Evolutionary conservation across 2,888 invertebrate species (phyloP).

Genomic region (Hanleya hanleyi): DNA sequence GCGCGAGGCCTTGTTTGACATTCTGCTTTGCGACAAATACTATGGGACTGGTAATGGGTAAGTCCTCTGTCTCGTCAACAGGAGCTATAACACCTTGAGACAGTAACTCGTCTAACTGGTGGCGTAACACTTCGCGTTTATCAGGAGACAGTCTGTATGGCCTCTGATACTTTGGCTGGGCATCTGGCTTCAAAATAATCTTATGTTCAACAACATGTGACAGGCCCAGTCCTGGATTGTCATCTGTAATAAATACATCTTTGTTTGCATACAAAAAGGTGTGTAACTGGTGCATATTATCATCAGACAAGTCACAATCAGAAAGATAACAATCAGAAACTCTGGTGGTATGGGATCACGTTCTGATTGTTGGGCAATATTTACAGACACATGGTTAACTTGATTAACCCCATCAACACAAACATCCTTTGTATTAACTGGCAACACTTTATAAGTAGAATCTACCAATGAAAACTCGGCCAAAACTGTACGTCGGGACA

Average conservation of each 20-base stretch:
- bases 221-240: constrained; percentile 2
- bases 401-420: too few species aligned
- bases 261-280: background rate
- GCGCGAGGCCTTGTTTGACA: background rate
- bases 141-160: constrained; percentile 5
- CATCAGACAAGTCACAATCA: background rate
- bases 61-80: constrained; percentile 2
- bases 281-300: background rate
- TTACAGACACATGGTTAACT: too few species aligned
- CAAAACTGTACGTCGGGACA: too few species aligned
- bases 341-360: too few species aligned
- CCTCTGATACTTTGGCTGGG: background rate
- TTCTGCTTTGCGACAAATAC: constrained; percentile 3
- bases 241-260: constrained; percentile 16
- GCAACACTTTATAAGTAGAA: too few species aligned
- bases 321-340: constrained; percentile 2
- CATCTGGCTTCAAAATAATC: constrained; percentile 7
- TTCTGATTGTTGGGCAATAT: too few species aligned
- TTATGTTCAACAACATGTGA: background rate
- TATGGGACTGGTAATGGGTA: constrained; percentile 8
- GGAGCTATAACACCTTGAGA: constrained; percentile 11
- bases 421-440: too few species aligned
- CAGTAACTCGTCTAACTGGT: constrained; percentile 8
- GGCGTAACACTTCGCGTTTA: constrained; percentile 9
- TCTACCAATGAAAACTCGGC: too few species aligned